Conservation (phyloP, 2,797 vertebrate species). For the Pempheris klunzingeri region DNA sequence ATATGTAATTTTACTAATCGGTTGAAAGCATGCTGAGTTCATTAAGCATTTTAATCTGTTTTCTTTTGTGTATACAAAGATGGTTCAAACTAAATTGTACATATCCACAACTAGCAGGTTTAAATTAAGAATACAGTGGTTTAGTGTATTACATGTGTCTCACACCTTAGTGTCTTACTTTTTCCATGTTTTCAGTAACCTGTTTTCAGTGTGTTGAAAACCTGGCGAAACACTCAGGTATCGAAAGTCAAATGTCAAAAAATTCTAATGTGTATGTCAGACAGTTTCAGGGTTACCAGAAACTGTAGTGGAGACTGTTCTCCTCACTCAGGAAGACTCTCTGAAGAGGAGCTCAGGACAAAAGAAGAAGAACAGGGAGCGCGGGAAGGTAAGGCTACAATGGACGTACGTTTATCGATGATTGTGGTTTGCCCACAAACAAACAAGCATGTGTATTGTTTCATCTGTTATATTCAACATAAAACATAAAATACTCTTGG, state of each 20-base stretch:
- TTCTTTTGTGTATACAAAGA: neutral
- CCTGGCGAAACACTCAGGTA: neutral
- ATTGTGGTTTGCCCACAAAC: neutral
- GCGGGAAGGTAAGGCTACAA: slow-evolving; percentile 81
- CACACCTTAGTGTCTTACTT: neutral
- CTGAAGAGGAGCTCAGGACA: slow-evolving; percentile 78
- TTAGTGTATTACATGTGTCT: too few relatives aligned
- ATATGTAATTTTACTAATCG: neutral
- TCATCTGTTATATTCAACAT: slow-evolving; percentile 9
- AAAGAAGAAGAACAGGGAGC: slow-evolving; percentile 83
- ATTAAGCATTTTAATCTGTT: neutral
- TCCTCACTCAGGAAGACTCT: slow-evolving; percentile 73
- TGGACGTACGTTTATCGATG: neutral
- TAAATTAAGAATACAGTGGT: neutral
- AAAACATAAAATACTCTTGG: neutral
- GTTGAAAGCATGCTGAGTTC: slow-evolving; percentile 8
- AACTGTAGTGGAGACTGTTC: slow-evolving; percentile 66
- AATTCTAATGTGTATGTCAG: slow-evolving; percentile 51
- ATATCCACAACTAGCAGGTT: neutral
- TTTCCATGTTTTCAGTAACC: neutral
- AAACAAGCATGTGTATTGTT: slow-evolving; percentile 6
- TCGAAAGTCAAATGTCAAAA: too few relatives aligned
- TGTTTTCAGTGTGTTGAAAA: too few relatives aligned
- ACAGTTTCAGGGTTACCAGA: slow-evolving; percentile 67
- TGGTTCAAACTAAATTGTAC: neutral